Base-by-base conservation (phyloP, 2,113 vertebrate genomes). In the Scopus umbretta region DNA sequence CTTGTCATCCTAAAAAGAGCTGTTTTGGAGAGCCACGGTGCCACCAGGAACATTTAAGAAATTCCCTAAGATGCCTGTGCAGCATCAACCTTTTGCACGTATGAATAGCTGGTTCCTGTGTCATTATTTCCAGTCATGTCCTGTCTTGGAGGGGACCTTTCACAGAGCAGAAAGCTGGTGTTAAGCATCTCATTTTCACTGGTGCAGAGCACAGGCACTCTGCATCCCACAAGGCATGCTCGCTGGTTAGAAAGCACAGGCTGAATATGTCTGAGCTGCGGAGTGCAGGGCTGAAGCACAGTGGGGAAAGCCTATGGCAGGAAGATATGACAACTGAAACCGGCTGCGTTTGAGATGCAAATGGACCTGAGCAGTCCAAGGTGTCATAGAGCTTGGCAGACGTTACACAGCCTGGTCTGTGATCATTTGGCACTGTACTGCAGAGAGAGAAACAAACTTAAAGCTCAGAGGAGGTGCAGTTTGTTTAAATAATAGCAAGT, bases 401-500 rank as follows among this genome's bases (percentile, higher is more conserved):
- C 14, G 1, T 67, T 47, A 23, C 17, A 42, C 83, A 89, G 55
- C 43, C 65, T 91, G 75, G 18, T 9, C 50, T 29, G 32, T 50
- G 79, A 94, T 56, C 83, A 62, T 88, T 50, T 94, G 92, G 84
- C 88, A 75, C 92, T 34, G 74, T 79, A 47, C 92, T 87, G 62
- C 74, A 61, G 71, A 73, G n/a, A 89, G 40, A 88, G 96, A 97
- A 94, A 97, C 90, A 96, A 98, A 97, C 92, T 95, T 88, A 95
- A 98, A 97, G 95, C 98, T 97, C 98, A 83, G 73, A 96, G 97
- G 98, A 98, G 95, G 96, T 91, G 82, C 83, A 75, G 93, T 98
- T 98, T 98, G 95, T 98, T 98, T 98, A 98, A 98, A 98, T 98
- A 98, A 98, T 98, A 97, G 96, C 97, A 97, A 98, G 96, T 98